phyloP scores from a whole-genome alignment of 2,888 invertebrate species.

The Mythimna ferrago region DNA sequence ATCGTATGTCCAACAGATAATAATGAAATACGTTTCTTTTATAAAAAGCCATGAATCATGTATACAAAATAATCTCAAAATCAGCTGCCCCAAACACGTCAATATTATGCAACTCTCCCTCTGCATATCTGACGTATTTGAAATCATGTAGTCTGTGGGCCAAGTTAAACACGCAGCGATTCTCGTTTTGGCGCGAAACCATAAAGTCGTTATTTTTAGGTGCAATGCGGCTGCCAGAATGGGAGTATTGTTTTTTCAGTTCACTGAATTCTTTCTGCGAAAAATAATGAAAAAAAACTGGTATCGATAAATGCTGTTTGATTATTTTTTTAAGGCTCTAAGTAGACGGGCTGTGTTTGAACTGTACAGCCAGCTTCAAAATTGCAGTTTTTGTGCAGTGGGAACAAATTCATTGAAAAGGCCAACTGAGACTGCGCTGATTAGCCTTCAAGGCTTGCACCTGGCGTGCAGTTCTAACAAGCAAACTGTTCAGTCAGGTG shows the following conservation, averaged over 20 bases:
- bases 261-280: slow-evolving; percentile 48
- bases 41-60: slow-evolving; percentile 6
- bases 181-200: slow-evolving; percentile 64
- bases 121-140: slow-evolving; percentile 40
- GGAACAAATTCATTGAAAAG: neutral
- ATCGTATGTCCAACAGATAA: neutral
- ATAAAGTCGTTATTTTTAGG: slow-evolving; percentile 66
- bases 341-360: too few relatives aligned
- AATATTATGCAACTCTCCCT: slow-evolving; percentile 26
- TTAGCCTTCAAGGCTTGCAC: neutral
- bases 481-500: neutral
- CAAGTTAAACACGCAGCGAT: slow-evolving; percentile 63
- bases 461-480: neutral
- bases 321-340: neutral
- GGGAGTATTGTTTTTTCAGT: slow-evolving; percentile 53
- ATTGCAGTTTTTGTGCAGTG: neutral
- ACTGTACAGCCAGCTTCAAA: too few relatives aligned
- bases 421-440: neutral
- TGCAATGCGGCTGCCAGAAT: slow-evolving; percentile 72
- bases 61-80: slow-evolving; percentile 10
- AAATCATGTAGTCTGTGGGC: slow-evolving; percentile 41
- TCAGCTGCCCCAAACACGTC: neutral
- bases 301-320: neutral
- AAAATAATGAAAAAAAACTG: slow-evolving; percentile 3
- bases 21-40: neutral